Conservation (phyloP, 1,140 invertebrate genomes). For the Yoshiicerus persimilis region DNA sequence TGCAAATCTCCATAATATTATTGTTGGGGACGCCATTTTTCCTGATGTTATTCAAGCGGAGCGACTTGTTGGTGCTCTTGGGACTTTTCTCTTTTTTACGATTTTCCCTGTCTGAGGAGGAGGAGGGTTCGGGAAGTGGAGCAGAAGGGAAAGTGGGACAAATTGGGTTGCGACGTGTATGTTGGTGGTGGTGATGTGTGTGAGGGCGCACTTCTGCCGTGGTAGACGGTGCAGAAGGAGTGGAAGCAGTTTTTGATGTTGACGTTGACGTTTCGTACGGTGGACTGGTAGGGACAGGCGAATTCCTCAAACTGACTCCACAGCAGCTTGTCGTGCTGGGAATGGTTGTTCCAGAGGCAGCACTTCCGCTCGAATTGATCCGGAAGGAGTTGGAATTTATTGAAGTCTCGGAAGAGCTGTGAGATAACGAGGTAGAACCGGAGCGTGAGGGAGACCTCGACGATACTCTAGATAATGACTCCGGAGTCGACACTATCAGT, state of each 20-base stretch:
- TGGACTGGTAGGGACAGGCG: conserved; percentile 36
- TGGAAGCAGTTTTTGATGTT: background rate
- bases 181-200: background rate
- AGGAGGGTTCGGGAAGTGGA: background rate
- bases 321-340: conserved; percentile 37
- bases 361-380: conserved; percentile 15
- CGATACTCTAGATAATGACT: conserved; percentile 25
- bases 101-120: background rate
- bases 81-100: background rate
- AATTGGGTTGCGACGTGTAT: background rate
- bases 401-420: background rate
- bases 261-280: conserved; percentile 23
- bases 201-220: too few species aligned
- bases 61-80: background rate
- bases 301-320: conserved; percentile 33
- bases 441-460: conserved; percentile 15
- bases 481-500: conserved; percentile 17
- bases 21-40: conserved; percentile 31
- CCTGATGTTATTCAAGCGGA: background rate
- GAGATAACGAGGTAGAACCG: conserved; percentile 23
- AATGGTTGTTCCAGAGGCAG: background rate
- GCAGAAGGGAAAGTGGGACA: background rate
- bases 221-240: background rate
- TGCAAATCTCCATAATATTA: background rate
- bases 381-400: conserved; percentile 22